These are phyloP conservation scores for Philotrypesis tridentata DNA, from an alignment of 1,140 invertebrate genomes.

Conservation along the genomic window DNA sequence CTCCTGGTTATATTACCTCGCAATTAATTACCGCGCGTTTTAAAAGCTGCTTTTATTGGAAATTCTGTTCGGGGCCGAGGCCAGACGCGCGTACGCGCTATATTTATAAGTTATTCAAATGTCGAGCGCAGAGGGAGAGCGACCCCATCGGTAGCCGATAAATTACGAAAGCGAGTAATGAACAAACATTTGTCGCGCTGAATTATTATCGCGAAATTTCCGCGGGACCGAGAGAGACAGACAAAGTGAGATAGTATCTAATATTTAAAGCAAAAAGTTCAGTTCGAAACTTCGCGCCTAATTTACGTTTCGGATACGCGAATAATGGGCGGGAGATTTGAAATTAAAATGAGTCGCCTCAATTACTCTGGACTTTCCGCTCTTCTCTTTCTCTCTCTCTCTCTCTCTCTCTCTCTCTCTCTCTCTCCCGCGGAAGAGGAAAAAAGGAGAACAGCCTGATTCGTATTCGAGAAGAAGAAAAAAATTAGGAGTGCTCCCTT, in stretches of 20 bases:
- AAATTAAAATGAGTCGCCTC: slow-evolving; percentile 35
- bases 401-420: no score
- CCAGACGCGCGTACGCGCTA: neutral
- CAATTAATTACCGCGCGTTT: neutral
- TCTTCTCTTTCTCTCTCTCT: no score
- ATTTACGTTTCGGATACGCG: slow-evolving; percentile 8
- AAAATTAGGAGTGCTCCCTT: neutral
- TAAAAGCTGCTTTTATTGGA: neutral
- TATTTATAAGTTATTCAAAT: neutral
- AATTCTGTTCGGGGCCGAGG: no score
- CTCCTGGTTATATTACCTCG: neutral
- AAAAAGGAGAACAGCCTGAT: neutral
- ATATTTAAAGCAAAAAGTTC: neutral
- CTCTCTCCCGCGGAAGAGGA: neutral
- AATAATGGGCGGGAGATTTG: neutral
- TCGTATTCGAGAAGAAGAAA: neutral
- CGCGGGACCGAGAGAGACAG: neutral
- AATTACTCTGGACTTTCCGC: neutral
- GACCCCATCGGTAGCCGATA: no score
- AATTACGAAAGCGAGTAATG: no score
- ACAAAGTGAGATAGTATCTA: neutral
- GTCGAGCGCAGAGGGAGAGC: no score
- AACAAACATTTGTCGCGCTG: no score
- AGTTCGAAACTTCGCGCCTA: neutral
- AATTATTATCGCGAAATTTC: no score